A percentile compares a stretch with the other conserved stretches of the same genome.
These are phyloP conservation scores for Larimichthys polyactis DNA, from an alignment of 2,113 vertebrate species.

Conservation along the genomic window DNA sequence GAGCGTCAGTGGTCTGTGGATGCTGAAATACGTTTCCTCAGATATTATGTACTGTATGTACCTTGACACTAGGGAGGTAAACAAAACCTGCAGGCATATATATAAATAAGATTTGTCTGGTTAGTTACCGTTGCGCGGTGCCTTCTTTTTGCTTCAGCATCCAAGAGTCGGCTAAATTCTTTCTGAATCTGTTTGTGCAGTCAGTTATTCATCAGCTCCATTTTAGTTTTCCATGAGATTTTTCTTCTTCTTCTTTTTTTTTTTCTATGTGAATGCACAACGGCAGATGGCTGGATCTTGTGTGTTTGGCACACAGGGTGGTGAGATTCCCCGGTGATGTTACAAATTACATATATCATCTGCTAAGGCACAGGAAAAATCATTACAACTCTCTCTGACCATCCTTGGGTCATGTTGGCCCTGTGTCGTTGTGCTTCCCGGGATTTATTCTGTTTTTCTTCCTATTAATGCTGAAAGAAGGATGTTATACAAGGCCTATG, in stretches of 20 bases:
- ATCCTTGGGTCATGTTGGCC: neutral
- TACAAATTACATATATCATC: neutral
- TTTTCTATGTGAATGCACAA: neutral
- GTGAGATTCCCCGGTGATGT: constrained; percentile 17
- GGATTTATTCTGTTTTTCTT: neutral
- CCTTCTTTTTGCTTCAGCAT: neutral
- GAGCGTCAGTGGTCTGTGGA: no score
- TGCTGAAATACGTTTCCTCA: no score
- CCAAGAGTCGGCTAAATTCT: neutral
- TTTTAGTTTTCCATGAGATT: neutral
- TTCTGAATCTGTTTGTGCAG: neutral
- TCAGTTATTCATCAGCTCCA: neutral
- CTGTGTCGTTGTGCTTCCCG: neutral
- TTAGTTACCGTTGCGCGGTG: no score
- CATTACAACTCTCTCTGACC: neutral
- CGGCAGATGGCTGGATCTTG: constrained; percentile 29
- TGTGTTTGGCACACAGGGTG: constrained; percentile 7
- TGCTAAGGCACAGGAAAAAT: neutral
- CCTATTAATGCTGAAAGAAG: no score
- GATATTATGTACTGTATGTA: no score
- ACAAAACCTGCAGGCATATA: no score
- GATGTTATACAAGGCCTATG: no score
- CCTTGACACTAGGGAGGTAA: no score
- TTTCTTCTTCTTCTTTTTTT: no score
- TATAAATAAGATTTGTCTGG: no score